phyloP scores from a whole-genome alignment of 2,888 invertebrate genomes.

The Lithosia quadra region DNA sequence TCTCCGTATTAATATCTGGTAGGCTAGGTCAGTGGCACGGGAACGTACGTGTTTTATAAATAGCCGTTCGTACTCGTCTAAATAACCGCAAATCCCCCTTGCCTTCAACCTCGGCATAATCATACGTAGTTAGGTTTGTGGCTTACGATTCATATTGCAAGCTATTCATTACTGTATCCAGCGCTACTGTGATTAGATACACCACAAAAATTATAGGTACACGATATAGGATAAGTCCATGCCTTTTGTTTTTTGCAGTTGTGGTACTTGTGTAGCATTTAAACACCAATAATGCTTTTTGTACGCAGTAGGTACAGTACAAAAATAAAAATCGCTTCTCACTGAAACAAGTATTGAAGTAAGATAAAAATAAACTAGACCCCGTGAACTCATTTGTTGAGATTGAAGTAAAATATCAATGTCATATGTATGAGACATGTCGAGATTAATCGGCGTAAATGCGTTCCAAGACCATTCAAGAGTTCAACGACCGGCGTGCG shows the following conservation, averaged over 20 bases:
- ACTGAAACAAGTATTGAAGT: not conserved
- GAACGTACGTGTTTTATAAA: slow-evolving; percentile 63
- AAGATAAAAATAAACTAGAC: not conserved
- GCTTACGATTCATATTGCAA: slow-evolving; percentile 26
- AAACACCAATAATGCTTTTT: not conserved
- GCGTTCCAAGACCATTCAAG: slow-evolving; percentile 83
- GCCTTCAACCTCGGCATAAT: slow-evolving; percentile 44
- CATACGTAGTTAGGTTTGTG: slow-evolving; percentile 27
- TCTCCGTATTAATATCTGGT: slow-evolving; percentile 56
- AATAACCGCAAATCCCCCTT: slow-evolving; percentile 64
- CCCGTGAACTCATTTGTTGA: slow-evolving; percentile 25
- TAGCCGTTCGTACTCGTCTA: slow-evolving; percentile 59
- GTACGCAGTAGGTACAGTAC: not conserved
- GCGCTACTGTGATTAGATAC: slow-evolving; percentile 16
- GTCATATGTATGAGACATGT: slow-evolving; percentile 62
- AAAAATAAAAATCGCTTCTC: not conserved
- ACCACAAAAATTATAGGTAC: not conserved
- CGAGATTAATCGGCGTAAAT: slow-evolving; percentile 83
- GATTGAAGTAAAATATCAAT: slow-evolving; percentile 44
- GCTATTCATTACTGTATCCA: slow-evolving; percentile 25
- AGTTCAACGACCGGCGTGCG: slow-evolving; percentile 86
- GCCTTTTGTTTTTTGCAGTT: not conserved
- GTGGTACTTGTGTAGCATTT: not conserved
- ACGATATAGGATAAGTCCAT: not conserved
- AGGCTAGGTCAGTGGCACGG: slow-evolving; percentile 76